Evolutionary conservation across 2,797 vertebrate species (phyloP).

Genomic region (Lepus townsendii): DNA sequence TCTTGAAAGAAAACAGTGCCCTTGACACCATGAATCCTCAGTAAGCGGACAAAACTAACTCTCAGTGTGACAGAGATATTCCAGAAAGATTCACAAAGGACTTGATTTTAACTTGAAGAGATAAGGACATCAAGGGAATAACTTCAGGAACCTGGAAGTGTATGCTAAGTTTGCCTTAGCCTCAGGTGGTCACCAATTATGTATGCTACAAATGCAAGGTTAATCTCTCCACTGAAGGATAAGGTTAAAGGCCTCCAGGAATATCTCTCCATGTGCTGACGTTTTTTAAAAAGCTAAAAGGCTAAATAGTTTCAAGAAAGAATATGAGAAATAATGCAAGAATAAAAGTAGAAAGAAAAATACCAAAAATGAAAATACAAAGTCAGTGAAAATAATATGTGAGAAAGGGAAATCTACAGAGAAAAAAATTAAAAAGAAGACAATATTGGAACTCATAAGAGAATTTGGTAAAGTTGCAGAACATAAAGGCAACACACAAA

Average conservation of each 20-base stretch:
- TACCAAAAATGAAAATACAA: background rate
- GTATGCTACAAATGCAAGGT: conserved; percentile 21
- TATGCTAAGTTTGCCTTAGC: conserved; percentile 59
- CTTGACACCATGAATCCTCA: background rate
- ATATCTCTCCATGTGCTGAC: background rate
- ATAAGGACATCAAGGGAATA: conserved; percentile 20
- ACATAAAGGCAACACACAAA: too few species aligned
- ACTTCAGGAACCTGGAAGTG: conserved; percentile 31
- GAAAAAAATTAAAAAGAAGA: background rate
- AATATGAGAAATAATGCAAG: conserved; percentile 15
- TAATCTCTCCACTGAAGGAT: background rate
- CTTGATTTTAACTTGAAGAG: conserved; percentile 51
- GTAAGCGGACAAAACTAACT: background rate
- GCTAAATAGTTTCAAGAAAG: conserved; percentile 3
- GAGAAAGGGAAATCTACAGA: background rate
- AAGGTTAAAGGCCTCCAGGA: conserved; percentile 57
- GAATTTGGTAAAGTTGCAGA: too few species aligned
- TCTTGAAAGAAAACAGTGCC: background rate
- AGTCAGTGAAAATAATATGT: background rate
- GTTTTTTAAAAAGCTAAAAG: conserved; percentile 10
- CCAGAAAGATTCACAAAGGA: conserved; percentile 43
- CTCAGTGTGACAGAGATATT: conserved; percentile 38
- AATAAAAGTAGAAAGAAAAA: conserved; percentile 7
- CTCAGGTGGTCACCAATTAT: conserved; percentile 55
- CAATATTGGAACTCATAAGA: too few species aligned